phyloP scores from a whole-genome alignment of 2,797 vertebrate genomes.

The Molossus alvarezi region DNA sequence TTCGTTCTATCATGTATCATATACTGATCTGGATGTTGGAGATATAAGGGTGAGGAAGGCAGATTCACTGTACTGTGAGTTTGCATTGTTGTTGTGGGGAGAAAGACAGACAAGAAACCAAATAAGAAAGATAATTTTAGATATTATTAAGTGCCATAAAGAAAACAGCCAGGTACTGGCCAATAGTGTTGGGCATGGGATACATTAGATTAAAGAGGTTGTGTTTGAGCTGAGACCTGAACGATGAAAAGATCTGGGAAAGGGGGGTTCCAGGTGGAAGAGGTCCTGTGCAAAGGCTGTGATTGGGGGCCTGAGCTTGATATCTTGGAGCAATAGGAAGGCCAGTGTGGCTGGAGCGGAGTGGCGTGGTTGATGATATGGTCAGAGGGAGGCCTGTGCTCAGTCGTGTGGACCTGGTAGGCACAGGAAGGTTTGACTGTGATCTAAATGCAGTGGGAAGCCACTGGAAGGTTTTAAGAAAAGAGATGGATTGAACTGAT shows the following conservation, averaged over 20 bases:
- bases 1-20: neutral
- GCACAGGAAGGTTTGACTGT: neutral
- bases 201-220: neutral
- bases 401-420: neutral
- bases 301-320: neutral
- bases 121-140: conserved; percentile 30
- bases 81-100: neutral
- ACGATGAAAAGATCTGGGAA: neutral
- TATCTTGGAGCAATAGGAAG: neutral
- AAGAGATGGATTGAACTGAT: neutral
- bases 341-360: neutral
- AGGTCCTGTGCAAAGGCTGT: neutral
- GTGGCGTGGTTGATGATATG: neutral
- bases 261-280: neutral
- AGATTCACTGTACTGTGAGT: neutral
- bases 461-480: conserved; percentile 2
- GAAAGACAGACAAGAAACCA: conserved; percentile 8
- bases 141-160: neutral
- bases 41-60: neutral
- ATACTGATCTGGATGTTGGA: neutral
- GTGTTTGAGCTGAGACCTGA: conserved; percentile 11
- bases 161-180: neutral
- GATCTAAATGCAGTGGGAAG: neutral
- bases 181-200: neutral
- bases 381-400: neutral